phyloP scores from a whole-genome alignment of 2,797 vertebrate genomes.

The Nyctalus aviator region DNA sequence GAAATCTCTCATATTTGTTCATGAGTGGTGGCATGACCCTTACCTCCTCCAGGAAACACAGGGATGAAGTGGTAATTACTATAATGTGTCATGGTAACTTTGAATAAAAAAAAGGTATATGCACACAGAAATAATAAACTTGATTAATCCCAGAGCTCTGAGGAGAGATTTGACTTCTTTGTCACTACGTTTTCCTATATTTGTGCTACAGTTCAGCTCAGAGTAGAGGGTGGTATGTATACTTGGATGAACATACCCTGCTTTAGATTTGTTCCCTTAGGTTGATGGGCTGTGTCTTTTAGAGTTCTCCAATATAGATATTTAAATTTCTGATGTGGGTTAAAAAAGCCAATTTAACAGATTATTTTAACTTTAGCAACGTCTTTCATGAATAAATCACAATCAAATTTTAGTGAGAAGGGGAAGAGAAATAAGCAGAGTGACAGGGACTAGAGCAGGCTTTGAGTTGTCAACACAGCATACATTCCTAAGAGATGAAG shows the following conservation, averaged over 20 bases:
- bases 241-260: neutral
- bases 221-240: neutral
- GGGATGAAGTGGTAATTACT: neutral
- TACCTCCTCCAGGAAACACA: neutral
- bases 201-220: neutral
- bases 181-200: neutral
- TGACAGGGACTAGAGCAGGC: too few relatives aligned
- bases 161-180: neutral
- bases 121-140: neutral
- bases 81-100: neutral
- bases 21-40: neutral
- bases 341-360: neutral
- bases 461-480: neutral
- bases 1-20: neutral
- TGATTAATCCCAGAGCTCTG: neutral
- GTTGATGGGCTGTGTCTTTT: neutral
- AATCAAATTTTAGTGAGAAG: neutral
- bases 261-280: neutral
- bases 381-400: neutral
- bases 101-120: neutral
- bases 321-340: neutral
- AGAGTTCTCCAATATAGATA: neutral
- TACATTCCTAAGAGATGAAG: neutral
- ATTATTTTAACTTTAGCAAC: constrained; percentile 3
- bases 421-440: neutral